These are phyloP conservation scores for Apamea epomidion DNA, from an alignment of 2,888 invertebrate genomes.

Conservation along the genomic window DNA sequence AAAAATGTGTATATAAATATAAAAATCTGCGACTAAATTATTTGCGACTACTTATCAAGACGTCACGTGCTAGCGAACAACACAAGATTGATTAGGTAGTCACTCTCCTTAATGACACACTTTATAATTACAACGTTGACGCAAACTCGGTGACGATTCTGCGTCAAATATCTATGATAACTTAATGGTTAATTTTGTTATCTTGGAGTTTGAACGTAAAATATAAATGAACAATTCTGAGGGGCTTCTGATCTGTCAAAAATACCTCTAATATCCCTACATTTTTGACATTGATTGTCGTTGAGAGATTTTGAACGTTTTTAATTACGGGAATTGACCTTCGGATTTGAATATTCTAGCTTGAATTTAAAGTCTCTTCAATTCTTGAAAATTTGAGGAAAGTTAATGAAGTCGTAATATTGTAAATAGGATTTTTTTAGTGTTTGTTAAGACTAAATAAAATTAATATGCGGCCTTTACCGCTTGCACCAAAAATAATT, in stretches of 20 bases:
- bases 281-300: no score
- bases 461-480: background rate
- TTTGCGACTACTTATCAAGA: background rate
- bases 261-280: no score
- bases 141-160: conserved; percentile 11
- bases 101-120: conserved; percentile 30
- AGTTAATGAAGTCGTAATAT: background rate
- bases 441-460: background rate
- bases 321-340: no score
- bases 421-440: background rate
- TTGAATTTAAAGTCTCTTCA: background rate
- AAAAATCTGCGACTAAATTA: background rate
- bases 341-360: background rate
- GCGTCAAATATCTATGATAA: background rate
- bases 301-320: no score
- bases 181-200: conserved; percentile 2
- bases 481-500: background rate
- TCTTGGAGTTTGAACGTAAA: background rate
- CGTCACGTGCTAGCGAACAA: conserved; percentile 10
- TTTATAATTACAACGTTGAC: conserved; percentile 41
- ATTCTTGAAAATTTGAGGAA: background rate
- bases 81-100: conserved; percentile 48
- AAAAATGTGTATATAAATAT: background rate
- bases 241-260: no score
- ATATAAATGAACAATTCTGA: background rate